Evolutionary conservation across 2,113 vertebrate species (phyloP).

Genomic region (Arothron firmamentum): DNA sequence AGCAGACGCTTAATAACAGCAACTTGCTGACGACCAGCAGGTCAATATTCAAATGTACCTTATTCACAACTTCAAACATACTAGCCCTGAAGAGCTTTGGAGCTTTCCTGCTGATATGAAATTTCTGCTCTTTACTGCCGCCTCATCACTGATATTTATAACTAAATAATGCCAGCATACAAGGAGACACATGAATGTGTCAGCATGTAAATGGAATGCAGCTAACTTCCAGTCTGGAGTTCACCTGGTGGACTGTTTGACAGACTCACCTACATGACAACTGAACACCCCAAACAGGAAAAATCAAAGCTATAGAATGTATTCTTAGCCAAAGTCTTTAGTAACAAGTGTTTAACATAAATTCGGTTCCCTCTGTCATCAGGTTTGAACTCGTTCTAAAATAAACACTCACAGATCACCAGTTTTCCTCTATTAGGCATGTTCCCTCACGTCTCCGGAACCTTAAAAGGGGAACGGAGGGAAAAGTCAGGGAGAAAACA

Average conservation of each 20-base stretch:
- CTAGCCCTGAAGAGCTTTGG: no score
- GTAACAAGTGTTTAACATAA: slow-evolving; percentile 12
- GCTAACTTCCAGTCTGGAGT: no score
- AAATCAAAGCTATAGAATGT: not conserved
- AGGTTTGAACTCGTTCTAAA: slow-evolving; percentile 52
- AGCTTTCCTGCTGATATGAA: no score
- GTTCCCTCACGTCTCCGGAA: slow-evolving; percentile 63
- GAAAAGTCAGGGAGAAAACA: slow-evolving; percentile 51
- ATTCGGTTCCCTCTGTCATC: slow-evolving; percentile 26
- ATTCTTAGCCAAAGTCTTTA: not conserved
- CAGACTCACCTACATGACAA: not conserved
- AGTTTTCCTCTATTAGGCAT: slow-evolving; percentile 49
- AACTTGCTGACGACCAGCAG: no score
- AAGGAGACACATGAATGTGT: no score
- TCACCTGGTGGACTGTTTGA: not conserved
- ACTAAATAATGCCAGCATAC: no score
- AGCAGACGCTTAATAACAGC: no score
- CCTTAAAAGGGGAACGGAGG: slow-evolving; percentile 50
- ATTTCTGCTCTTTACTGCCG: no score
- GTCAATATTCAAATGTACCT: no score
- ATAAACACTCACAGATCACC: slow-evolving; percentile 19
- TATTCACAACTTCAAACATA: no score
- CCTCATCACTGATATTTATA: no score
- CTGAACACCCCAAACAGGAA: not conserved
- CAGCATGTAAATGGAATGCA: no score